These are phyloP conservation scores for Busseola fusca DNA, from an alignment of 2,888 invertebrate species.

Conservation along the genomic window DNA sequence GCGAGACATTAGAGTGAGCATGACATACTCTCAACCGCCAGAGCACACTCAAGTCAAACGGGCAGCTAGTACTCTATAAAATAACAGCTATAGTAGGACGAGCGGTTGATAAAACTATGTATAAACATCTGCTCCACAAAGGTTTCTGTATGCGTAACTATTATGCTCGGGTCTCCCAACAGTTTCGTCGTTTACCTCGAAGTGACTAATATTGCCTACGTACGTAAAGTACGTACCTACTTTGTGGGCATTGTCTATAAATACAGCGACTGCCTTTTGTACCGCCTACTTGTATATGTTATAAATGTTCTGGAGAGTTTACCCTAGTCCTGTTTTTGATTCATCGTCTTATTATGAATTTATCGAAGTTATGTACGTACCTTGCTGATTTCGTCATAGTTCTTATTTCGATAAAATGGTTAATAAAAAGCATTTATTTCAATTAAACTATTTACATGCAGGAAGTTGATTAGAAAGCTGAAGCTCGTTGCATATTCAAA, in stretches of 20 bases:
- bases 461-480: not conserved
- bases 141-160: constrained; percentile 54
- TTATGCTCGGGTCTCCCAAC: constrained; percentile 47
- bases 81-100: constrained; percentile 30
- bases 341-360: constrained; percentile 52
- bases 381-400: constrained; percentile 20
- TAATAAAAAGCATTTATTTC: not conserved
- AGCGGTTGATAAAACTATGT: constrained; percentile 51
- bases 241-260: constrained; percentile 65
- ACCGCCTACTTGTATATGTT: constrained; percentile 65
- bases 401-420: constrained; percentile 9
- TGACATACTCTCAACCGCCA: too few relatives aligned
- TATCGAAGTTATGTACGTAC: constrained; percentile 15
- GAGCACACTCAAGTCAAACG: too few relatives aligned
- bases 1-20: too few relatives aligned
- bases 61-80: constrained; percentile 27
- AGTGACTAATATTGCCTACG: constrained; percentile 58
- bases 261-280: constrained; percentile 68
- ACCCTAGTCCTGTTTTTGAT: constrained; percentile 66
- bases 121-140: constrained; percentile 62
- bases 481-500: not conserved
- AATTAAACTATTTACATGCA: not conserved
- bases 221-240: constrained; percentile 45
- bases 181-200: constrained; percentile 62
- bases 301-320: constrained; percentile 64